phyloP scores from a whole-genome alignment of 1,140 invertebrate species.

The Caenorhabditis latens region DNA sequence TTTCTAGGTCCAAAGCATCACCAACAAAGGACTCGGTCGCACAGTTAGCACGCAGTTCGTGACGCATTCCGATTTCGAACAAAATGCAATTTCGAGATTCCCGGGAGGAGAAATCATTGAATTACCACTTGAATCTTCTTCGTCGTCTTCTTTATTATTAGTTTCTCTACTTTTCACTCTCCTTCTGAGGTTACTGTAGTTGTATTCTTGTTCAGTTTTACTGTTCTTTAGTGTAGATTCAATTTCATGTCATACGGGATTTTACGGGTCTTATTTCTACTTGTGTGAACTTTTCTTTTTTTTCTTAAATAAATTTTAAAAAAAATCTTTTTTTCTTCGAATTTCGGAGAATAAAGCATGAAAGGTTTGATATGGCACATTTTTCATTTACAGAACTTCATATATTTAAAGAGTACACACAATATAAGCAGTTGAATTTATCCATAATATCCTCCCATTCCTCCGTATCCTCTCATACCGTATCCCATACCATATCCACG shows the following conservation, averaged over 20 bases:
- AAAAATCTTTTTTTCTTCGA: background rate
- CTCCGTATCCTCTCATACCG: conserved; percentile 17
- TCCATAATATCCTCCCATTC: background rate
- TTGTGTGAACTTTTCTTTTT: conserved; percentile 19
- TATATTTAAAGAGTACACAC: no score
- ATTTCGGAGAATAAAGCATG: background rate
- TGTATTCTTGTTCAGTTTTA: background rate
- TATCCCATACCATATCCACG: conserved; percentile 13
- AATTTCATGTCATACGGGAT: background rate
- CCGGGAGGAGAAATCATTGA: conserved; percentile 61
- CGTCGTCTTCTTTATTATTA: background rate
- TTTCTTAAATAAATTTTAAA: background rate
- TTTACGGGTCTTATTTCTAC: background rate
- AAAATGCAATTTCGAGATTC: conserved; percentile 38
- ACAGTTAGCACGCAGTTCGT: conserved; percentile 53
- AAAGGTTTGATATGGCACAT: no score
- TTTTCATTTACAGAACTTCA: no score
- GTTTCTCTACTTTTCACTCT: background rate
- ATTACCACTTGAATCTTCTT: conserved; percentile 57
- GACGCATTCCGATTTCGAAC: conserved; percentile 41
- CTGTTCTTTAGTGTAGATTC: background rate
- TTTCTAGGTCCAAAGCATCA: conserved; percentile 59
- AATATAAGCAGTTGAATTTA: background rate
- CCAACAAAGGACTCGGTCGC: conserved; percentile 49
- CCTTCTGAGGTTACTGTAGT: conserved; percentile 18